A percentile compares a stretch with the other conserved stretches of the same genome.
phyloP scores from a whole-genome alignment of 2,113 vertebrate genomes.

The Trogon melanurus region DNA sequence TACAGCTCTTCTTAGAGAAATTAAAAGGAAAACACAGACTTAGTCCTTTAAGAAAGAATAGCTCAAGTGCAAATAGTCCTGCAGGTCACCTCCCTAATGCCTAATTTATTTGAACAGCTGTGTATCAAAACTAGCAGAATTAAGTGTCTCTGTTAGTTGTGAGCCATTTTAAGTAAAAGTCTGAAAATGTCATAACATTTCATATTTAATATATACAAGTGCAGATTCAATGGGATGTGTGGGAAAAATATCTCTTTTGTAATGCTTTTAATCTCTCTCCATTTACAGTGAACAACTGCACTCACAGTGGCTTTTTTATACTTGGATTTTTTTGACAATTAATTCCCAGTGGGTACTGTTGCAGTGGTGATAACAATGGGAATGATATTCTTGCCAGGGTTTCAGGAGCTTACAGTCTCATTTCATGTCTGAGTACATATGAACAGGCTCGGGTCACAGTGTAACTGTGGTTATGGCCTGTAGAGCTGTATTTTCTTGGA shows the following conservation, averaged over 20 bases:
- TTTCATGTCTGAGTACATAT: neutral
- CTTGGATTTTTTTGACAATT: neutral
- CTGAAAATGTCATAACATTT: constrained; percentile 55
- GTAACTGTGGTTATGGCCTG: neutral
- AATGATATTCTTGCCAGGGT: neutral
- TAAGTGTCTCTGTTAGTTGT: constrained; percentile 3
- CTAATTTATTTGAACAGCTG: constrained; percentile 70
- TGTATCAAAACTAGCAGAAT: constrained; percentile 15
- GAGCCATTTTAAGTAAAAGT: constrained; percentile 33
- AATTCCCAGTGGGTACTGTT: neutral
- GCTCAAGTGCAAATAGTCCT: constrained; percentile 35
- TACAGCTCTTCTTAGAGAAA: constrained; percentile 1
- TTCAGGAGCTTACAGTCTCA: neutral
- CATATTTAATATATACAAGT: constrained; percentile 3
- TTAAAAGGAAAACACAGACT: constrained; percentile 42
- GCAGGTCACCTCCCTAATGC: constrained; percentile 35
- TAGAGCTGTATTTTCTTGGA: neutral
- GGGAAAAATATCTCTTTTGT: neutral
- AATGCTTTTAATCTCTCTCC: neutral
- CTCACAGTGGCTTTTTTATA: neutral
- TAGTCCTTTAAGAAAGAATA: constrained; percentile 51
- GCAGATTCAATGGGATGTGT: neutral
- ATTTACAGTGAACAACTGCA: neutral
- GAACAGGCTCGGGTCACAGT: neutral
- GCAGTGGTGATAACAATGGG: neutral